Evolutionary conservation across 2,797 vertebrate species (phyloP), one percentile per base, ranked within the genome.

Genomic region (Harpagifer antarcticus): DNA sequence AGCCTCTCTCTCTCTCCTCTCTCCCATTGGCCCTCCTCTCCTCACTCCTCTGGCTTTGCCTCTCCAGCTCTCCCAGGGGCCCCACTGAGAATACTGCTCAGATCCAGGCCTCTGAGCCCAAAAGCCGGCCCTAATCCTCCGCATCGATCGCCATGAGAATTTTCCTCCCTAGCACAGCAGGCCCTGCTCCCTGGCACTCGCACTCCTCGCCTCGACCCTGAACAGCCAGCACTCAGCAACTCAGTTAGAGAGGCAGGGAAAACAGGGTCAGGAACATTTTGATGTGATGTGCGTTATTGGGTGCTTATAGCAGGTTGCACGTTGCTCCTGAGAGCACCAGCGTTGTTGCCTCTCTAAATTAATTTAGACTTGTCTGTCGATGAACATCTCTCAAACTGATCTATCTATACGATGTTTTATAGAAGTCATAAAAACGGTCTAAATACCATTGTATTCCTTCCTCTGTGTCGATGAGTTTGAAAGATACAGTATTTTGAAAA

Each of bases 81-180:
- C 89, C 93, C 85, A 69, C 86, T 89, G 94, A 94, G 94, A 93
- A 94, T 94, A 91, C 87, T 78, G 81, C 90, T 84, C 84, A 95
- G 94, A 96, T 95, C 94, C 94, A 92, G 93, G 93, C 91, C 89
- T 95, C 93, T 95, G 94, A 95, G 93, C 94, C 91, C 93, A 92
- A 95, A 96, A 96, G 93, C 94, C 92, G 59, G 85, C 86, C 91
- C 91, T 95, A 96, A 95, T 95, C 94, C 94, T 88, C 82, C 42
- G 83, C 92, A 96, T 96, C 93, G 94, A 96, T 96, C 92, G 90
- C 91, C 93, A 92, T 95, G 95, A 96, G 95, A 95, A 95, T 94
- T 95, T 27, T 95, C 89, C 91, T 93, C 88, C 89, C 84, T 82
- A 83, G 91, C 93, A 83, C 93, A 94, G 94, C 89, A 86, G 89